A percentile compares a stretch with the other conserved stretches of the same genome.
Evolutionary conservation across 2,797 vertebrate genomes (phyloP).

Genomic region (Adrianichthys oophorus): DNA sequence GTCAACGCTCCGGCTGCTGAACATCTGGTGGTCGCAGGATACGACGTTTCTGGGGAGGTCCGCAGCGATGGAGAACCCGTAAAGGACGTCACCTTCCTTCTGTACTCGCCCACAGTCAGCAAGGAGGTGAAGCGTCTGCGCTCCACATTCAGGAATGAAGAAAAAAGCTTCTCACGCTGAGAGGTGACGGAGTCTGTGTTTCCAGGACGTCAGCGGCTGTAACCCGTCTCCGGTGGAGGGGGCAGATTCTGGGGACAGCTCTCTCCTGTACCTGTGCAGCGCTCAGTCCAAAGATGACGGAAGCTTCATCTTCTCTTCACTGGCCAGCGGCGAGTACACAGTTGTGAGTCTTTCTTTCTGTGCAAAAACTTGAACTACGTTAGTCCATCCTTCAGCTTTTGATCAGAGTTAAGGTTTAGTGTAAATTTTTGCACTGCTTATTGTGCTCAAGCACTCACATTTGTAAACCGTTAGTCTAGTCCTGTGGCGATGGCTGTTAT

Average conservation of each 20-base stretch:
- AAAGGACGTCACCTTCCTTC: constrained; percentile 96
- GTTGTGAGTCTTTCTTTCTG: constrained; percentile 77
- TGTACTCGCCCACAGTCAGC: constrained; percentile 86
- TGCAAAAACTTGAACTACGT: background rate
- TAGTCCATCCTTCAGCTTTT: background rate
- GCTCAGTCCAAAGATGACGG: constrained; percentile 90
- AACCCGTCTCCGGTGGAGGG: constrained; percentile 85
- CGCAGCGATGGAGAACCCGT: constrained; percentile 97
- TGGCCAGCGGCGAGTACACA: constrained; percentile 92
- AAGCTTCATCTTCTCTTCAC: constrained; percentile 87
- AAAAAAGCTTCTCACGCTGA: background rate
- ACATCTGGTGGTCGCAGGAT: constrained; percentile 90
- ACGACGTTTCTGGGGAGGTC: constrained; percentile 93
- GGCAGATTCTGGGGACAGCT: constrained; percentile 81
- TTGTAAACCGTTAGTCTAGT: too few relatives aligned
- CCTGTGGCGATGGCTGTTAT: too few relatives aligned
- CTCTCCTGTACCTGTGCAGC: constrained; percentile 87
- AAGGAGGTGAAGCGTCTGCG: constrained; percentile 81
- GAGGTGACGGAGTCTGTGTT: background rate
- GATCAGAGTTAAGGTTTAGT: background rate
- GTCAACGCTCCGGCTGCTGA: constrained; percentile 86
- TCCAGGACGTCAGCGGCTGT: constrained; percentile 89
- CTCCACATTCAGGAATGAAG: background rate
- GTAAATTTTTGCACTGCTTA: too few relatives aligned
- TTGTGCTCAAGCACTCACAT: too few relatives aligned